Evolutionary conservation across 1,140 invertebrate species (phyloP).

Genomic region (Aphelenchoides fujianensis): DNA sequence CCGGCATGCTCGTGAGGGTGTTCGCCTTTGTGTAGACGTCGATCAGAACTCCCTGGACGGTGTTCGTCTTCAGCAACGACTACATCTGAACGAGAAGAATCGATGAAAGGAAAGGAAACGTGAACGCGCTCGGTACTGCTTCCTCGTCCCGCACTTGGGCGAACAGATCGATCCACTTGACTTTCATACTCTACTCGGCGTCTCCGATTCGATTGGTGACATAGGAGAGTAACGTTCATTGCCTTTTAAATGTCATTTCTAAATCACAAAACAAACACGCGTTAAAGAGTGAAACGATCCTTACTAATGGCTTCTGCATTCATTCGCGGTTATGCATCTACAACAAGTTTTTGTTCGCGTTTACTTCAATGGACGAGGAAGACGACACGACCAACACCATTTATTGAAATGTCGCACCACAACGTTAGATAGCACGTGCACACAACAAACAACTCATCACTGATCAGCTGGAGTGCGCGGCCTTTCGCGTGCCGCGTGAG

Average conservation of each 20-base stretch:
- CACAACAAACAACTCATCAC: constrained; percentile 74
- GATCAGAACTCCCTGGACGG: constrained; percentile 57
- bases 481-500: constrained; percentile 75
- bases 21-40: constrained; percentile 41
- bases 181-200: constrained; percentile 38
- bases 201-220: constrained; percentile 54
- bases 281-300: not conserved
- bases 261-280: not conserved
- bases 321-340: constrained; percentile 52
- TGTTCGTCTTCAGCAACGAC: constrained; percentile 65
- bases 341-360: constrained; percentile 68
- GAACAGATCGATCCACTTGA: constrained; percentile 59
- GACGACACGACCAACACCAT: too few relatives aligned
- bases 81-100: constrained; percentile 61
- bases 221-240: constrained; percentile 54
- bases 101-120: constrained; percentile 51
- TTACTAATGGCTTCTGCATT: not conserved
- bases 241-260: constrained; percentile 25
- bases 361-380: constrained; percentile 77
- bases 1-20: constrained; percentile 22
- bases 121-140: constrained; percentile 21
- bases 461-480: constrained; percentile 66
- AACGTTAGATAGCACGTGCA: constrained; percentile 70
- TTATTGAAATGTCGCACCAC: constrained; percentile 77
- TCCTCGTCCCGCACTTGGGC: constrained; percentile 11